Evolutionary conservation across 2,113 vertebrate species (phyloP).

Genomic region (Riparia riparia): DNA sequence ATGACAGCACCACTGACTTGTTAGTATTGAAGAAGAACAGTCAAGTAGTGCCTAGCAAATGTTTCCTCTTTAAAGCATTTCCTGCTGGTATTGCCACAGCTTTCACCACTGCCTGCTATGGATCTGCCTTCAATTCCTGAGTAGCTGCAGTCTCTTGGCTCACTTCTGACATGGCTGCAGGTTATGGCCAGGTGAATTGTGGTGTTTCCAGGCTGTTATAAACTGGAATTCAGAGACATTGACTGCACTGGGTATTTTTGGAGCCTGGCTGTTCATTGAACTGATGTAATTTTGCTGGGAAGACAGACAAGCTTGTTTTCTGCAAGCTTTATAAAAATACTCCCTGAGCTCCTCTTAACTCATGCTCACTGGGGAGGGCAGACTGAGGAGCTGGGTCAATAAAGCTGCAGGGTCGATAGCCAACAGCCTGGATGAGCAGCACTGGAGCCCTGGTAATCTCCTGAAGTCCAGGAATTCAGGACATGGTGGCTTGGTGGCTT

Average conservation of each 20-base stretch:
- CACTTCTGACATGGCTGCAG: background rate
- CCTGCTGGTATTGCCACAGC: background rate
- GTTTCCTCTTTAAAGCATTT: slow-evolving; percentile 21
- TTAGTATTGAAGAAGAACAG: background rate
- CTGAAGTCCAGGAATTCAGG: background rate
- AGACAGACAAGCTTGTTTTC: background rate
- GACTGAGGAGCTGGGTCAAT: background rate
- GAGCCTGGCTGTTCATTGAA: background rate
- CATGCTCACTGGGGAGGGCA: background rate
- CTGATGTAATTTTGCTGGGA: background rate
- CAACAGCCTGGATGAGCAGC: fast-evolving
- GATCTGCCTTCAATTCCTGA: background rate
- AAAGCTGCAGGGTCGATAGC: background rate
- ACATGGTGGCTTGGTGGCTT: background rate
- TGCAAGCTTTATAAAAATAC: background rate
- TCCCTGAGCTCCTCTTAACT: background rate
- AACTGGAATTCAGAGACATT: background rate
- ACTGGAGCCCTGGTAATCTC: background rate
- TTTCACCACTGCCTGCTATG: background rate
- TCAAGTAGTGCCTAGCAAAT: background rate
- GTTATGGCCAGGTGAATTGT: background rate
- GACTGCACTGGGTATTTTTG: background rate
- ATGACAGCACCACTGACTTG: slow-evolving; percentile 13
- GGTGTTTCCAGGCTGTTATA: background rate
- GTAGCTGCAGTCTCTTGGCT: background rate